Evolutionary conservation across 2,888 invertebrate species (phyloP), one percentile per base, ranked within the genome.

Genomic region (Blastobasis lacticolella): DNA sequence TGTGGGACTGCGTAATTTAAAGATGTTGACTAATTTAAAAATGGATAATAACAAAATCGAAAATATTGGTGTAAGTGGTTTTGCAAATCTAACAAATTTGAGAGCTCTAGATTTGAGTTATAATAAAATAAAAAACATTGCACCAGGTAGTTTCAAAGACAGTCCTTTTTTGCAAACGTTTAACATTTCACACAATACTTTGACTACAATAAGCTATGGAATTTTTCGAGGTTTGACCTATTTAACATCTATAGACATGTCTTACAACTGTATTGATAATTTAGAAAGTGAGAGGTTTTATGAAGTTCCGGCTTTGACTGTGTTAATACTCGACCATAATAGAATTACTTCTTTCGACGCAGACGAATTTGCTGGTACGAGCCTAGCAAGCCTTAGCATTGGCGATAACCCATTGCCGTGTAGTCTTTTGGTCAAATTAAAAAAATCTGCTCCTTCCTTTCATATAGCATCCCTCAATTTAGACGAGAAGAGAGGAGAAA

Each of bases 341-440:
- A 67, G 63, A 55, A 80, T 83, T 48, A 54, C 54, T 38, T 60
- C 62, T 41, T 54, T 83, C 10, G 59, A 63, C 4, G 53, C 62
- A n/a, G 65, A 70, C 40, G 72, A 77, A n/a, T 78, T 82, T 57
- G 36, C 49, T 6, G 65, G 71, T 0, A 71, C 70, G 0, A 61
- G 57, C 55, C 59, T 82, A 45, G 50, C 52, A 7, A 64, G 54
- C 42, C 63, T 84, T 6, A 84, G 83, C 56, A 79, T 84, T 48
- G 82, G 83, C 5, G 73, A 69, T 37, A 84, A 84, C 63, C 81
- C 76, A n/a, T 56, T 84, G 47, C 62, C 81, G 1, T 83, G 83
- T 54, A 67, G 70, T 45, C 47, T 64, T 42, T 55, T 83, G 44
- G 64, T 73, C 0, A 71, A 66, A 50, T 61, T 79, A 0, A 63